Evolutionary conservation across 2,888 invertebrate species (phyloP).

Genomic region (Bimastos eiseni): DNA sequence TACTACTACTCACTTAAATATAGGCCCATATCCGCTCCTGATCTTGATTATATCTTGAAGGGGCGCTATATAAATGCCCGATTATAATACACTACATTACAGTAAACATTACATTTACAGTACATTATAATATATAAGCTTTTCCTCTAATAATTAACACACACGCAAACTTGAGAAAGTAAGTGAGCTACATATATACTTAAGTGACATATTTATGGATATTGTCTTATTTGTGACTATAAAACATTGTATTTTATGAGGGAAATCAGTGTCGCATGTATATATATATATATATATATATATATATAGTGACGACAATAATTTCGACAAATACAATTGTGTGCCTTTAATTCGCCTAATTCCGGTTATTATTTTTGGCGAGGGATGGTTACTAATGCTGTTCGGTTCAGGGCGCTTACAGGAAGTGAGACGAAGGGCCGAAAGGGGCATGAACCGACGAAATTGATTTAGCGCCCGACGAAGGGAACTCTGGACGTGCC

Average conservation of each 20-base stretch:
- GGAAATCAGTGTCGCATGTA: background rate
- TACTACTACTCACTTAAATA: no score
- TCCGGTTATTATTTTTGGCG: conserved; percentile 13
- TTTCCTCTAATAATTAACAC: no score
- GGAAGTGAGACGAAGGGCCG: conserved; percentile 6
- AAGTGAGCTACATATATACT: no score
- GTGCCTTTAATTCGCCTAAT: background rate
- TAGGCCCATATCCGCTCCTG: no score
- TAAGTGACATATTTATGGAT: background rate
- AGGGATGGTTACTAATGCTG: conserved; percentile 13
- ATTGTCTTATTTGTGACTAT: background rate
- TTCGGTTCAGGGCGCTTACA: conserved; percentile 5
- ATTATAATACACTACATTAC: no score
- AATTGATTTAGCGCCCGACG: conserved; percentile 13
- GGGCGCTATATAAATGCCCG: no score
- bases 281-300: no score
- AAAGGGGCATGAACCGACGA: background rate
- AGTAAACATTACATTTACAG: no score
- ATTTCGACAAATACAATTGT: conserved; percentile 13
- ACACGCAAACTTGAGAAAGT: no score
- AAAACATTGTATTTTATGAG: background rate
- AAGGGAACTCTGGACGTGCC: background rate
- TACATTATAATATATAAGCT: no score
- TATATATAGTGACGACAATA: no score
- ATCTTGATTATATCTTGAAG: no score